Evolutionary conservation across 2,888 invertebrate species (phyloP).

Genomic region (Erpobdella octoculata): DNA sequence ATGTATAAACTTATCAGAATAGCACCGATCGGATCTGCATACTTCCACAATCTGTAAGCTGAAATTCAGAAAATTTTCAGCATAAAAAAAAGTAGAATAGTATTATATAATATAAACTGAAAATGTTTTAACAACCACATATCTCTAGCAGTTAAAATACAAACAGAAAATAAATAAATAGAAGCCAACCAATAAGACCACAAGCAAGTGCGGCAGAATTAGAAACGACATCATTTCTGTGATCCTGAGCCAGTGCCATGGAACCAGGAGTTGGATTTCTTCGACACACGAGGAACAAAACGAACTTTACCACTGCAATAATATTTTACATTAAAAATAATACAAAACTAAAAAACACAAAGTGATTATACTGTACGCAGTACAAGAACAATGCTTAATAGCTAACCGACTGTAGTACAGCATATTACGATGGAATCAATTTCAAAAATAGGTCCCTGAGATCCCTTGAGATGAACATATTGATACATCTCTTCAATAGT

Average conservation of each 20-base stretch:
- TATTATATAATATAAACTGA: background rate
- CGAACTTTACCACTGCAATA: conserved; percentile 45
- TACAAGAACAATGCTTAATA: background rate
- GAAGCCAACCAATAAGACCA: conserved; percentile 48
- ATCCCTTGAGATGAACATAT: conserved; percentile 14
- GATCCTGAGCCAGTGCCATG: conserved; percentile 53
- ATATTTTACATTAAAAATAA: background rate
- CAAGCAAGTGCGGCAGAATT: conserved; percentile 54
- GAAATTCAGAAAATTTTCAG: background rate
- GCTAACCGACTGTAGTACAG: conserved; percentile 44
- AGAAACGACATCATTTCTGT: conserved; percentile 55
- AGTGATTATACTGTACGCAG: background rate
- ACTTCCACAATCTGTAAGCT: conserved; percentile 43
- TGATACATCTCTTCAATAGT: conserved; percentile 28
- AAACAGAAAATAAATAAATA: background rate
- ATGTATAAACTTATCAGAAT: conserved; percentile 54
- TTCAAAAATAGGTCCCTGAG: conserved; percentile 41
- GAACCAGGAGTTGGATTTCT: conserved; percentile 45
- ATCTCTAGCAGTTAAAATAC: background rate
- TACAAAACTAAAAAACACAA: background rate
- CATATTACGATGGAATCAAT: conserved; percentile 44
- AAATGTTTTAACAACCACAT: background rate
- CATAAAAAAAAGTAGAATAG: background rate
- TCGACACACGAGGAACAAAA: conserved; percentile 44
- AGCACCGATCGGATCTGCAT: conserved; percentile 55